A percentile compares a stretch with the other conserved stretches of the same genome.
These are phyloP conservation scores for Lutraria rhynchaena DNA, from an alignment of 1,140 invertebrate genomes.

Conservation along the genomic window DNA sequence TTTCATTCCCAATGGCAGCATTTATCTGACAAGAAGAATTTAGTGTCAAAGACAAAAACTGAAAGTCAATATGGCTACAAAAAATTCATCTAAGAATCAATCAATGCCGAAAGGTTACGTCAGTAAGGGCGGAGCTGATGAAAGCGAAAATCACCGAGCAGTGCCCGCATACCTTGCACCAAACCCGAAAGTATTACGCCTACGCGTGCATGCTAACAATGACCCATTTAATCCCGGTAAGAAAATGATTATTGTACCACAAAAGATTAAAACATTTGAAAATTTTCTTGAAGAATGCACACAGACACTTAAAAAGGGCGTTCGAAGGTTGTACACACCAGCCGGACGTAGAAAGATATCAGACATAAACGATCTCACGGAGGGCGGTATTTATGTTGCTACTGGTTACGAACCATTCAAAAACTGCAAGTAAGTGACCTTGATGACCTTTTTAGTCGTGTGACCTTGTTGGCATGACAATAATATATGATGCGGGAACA, in stretches of 20 bases:
- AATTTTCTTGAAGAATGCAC: conserved; percentile 42
- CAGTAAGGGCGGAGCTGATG: conserved; percentile 15
- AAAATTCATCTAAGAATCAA: neutral
- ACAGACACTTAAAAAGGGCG: conserved; percentile 11
- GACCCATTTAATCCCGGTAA: conserved; percentile 29
- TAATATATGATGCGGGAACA: too few relatives aligned
- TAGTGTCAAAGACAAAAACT: too few relatives aligned
- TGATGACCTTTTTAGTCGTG: too few relatives aligned
- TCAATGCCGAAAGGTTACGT: conserved; percentile 36
- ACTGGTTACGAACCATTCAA: conserved; percentile 24
- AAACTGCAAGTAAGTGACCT: conserved; percentile 6
- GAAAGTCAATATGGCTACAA: conserved; percentile 29
- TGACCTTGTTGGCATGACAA: neutral
- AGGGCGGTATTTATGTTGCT: conserved; percentile 30
- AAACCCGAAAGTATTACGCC: conserved; percentile 7
- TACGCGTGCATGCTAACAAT: conserved; percentile 33
- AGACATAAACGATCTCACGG: neutral
- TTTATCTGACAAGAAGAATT: too few relatives aligned
- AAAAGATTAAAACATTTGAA: conserved; percentile 44
- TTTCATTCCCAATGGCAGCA: too few relatives aligned
- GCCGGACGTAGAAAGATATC: conserved; percentile 11
- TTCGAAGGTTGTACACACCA: conserved; percentile 9
- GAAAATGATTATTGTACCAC: neutral
- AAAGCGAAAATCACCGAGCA: neutral
- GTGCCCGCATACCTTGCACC: neutral